phyloP scores from a whole-genome alignment of 2,797 vertebrate species.

The Enteromius treurensis region DNA sequence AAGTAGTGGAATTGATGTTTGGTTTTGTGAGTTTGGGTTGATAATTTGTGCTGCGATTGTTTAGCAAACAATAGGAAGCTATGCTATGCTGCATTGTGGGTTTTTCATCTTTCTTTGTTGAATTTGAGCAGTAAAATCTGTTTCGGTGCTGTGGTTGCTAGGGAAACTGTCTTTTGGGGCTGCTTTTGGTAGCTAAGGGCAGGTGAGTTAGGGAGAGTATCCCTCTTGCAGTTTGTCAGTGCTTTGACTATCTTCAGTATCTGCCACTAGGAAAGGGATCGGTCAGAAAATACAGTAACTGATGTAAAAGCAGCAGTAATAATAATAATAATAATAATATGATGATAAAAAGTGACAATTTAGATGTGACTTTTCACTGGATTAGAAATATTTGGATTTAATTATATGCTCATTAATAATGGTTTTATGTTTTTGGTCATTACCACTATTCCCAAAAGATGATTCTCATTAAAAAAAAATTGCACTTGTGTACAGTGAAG shows the following conservation, averaged over 20 bases:
- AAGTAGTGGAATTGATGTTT: constrained; percentile 18
- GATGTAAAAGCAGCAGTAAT: constrained; percentile 4
- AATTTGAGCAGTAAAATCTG: constrained; percentile 51
- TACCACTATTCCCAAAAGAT: neutral
- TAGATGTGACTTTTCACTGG: neutral
- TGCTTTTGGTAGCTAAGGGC: constrained; percentile 51
- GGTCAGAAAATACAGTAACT: neutral
- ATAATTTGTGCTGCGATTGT: constrained; percentile 27
- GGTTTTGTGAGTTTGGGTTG: constrained; percentile 6
- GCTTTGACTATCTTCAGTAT: constrained; percentile 14
- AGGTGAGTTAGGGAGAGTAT: constrained; percentile 49
- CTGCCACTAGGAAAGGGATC: constrained; percentile 9
- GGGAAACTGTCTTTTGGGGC: constrained; percentile 57
- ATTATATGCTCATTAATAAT: neutral
- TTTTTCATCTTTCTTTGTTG: constrained; percentile 47
- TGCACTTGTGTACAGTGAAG: neutral
- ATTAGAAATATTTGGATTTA: neutral
- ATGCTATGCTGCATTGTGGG: constrained; percentile 21
- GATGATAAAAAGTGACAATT: neutral
- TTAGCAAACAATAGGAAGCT: constrained; percentile 40
- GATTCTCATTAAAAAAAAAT: neutral
- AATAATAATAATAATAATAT: neutral
- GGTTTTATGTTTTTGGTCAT: neutral
- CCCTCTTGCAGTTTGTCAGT: constrained; percentile 43
- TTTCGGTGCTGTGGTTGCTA: constrained; percentile 48